These are phyloP conservation scores for Cerceris rybyensis DNA, from an alignment of 2,888 invertebrate species.

Conservation along the genomic window DNA sequence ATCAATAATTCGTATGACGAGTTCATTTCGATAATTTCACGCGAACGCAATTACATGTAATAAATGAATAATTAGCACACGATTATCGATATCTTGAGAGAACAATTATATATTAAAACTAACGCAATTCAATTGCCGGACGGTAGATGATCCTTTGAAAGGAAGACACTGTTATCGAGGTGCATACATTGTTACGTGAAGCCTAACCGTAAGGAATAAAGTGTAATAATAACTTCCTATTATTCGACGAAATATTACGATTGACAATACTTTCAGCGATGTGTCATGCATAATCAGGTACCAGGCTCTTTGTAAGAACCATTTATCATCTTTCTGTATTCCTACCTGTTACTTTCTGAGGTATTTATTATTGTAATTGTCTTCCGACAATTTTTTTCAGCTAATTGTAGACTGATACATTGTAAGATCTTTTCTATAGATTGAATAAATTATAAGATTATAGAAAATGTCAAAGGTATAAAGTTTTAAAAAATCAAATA, in stretches of 20 bases:
- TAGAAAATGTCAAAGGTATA: too few species aligned
- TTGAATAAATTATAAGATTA: too few species aligned
- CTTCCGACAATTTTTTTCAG: neutral
- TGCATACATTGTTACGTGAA: constrained; percentile 3
- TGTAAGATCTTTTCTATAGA: too few species aligned
- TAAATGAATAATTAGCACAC: constrained; percentile 22
- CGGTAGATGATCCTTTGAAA: constrained; percentile 22
- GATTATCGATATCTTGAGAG: neutral
- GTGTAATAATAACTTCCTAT: neutral
- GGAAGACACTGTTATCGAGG: constrained; percentile 12
- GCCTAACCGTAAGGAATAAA: neutral
- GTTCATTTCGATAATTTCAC: neutral
- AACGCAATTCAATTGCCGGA: constrained; percentile 32
- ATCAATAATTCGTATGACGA: constrained; percentile 22
- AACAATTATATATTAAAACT: neutral
- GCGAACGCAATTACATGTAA: constrained; percentile 12
- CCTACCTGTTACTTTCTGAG: neutral
- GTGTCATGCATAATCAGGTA: constrained; percentile 31
- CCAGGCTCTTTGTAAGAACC: neutral
- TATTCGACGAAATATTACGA: neutral
- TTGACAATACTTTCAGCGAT: neutral
- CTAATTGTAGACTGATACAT: too few species aligned
- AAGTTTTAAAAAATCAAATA: too few species aligned
- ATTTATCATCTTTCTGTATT: neutral
- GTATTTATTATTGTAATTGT: neutral